Base-by-base conservation (phyloP, 2,888 invertebrate species). In the Sphaerophoria taeniata region DNA sequence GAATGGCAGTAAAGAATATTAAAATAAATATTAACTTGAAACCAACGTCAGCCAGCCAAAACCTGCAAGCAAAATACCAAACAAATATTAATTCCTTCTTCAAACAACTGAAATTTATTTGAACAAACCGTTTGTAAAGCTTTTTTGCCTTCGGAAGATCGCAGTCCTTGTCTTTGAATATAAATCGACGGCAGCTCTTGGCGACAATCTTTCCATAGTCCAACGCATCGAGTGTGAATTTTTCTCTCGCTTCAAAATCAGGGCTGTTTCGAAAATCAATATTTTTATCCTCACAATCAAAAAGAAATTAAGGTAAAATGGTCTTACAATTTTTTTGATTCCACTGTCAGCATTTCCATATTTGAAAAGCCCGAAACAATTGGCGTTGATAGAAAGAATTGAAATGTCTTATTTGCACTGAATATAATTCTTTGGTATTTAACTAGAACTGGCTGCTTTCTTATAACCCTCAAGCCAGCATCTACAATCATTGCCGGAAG, bases 311-410 rank as follows among this genome's bases (percentile, higher is more conserved):
- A 24, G 24, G 6, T 5, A 34, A 45, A 31, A 39, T 4, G 16
- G 0, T 65, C 78, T 79, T n/a, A 84, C 83, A 84, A 84, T 71
- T 65, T 34, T 43, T 67, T 70, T 0, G 83, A 79, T n/a, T 79
- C 79, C 4, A 71, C 12, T 58, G 71, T 67, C 5, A 84, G 36
- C 58, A 60, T 51, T 11, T 11, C 34, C 83, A 84, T 75, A 49
- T 84, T 84, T 12, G 31, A 11, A 7, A 43, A 65, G 6, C 67
- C 75, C 4, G 74, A 49, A 9, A 24, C 63, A 3, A 84, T 39
- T 3, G 79, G 53, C 11, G 24, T 75, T 24, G 83, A 79, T 3
- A 84, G 14, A 7, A 84, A 84, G 14, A 84, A 84, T 7, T 79
- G 71, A 53, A 84, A 84, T 16, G 24, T 24, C 7, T 67, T 79